phyloP scores from a whole-genome alignment of 2,888 invertebrate genomes.

The Dendrolimus houi region DNA sequence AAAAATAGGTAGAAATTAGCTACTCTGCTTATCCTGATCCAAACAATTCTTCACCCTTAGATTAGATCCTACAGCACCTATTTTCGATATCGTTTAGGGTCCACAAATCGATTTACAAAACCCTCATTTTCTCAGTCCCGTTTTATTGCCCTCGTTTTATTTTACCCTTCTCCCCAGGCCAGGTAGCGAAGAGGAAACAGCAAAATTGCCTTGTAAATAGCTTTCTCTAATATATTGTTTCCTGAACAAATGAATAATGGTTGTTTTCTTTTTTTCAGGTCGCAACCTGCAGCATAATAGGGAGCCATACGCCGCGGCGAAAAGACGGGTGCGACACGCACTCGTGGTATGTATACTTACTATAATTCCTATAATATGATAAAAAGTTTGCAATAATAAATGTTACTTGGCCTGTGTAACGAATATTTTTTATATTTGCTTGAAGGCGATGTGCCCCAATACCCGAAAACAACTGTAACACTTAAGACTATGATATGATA shows the following conservation, averaged over 20 bases:
- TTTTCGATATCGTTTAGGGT: not conserved
- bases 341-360: constrained; percentile 63
- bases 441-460: too few species aligned
- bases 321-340: constrained; percentile 77
- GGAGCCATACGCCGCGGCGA: constrained; percentile 74
- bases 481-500: too few species aligned
- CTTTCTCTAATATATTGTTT: not conserved
- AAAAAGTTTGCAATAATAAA: too few species aligned
- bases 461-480: too few species aligned
- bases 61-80: not conserved
- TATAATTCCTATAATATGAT: not conserved
- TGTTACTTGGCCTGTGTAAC: too few species aligned
- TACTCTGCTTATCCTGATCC: too few species aligned
- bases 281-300: constrained; percentile 74
- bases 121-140: not conserved
- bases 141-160: not conserved
- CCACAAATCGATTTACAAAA: not conserved
- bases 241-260: not conserved
- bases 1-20: too few species aligned
- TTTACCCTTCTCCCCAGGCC: not conserved
- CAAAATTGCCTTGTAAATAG: not conserved
- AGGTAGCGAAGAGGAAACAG: not conserved
- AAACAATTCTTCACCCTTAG: not conserved
- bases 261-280: constrained; percentile 38
- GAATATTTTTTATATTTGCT: too few species aligned